These are phyloP conservation scores for Drosophila mettleri DNA, from an alignment of 2,888 invertebrate genomes.

Conservation along the genomic window DNA sequence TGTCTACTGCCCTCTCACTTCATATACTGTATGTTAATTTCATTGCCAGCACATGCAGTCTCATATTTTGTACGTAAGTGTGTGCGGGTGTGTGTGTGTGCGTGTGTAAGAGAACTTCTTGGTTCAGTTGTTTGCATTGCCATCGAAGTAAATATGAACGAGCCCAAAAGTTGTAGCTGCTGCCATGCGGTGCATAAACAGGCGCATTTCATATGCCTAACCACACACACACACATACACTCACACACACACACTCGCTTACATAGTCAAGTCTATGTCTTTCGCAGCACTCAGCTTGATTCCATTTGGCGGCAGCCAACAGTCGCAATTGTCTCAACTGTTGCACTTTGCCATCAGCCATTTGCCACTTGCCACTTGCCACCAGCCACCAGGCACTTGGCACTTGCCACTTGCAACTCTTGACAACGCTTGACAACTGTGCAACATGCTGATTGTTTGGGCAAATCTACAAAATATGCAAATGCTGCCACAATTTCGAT, in stretches of 20 bases:
- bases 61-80: slow-evolving; percentile 22
- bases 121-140: slow-evolving; percentile 14
- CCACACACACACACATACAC: slow-evolving; percentile 1
- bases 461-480: slow-evolving; percentile 47
- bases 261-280: not conserved
- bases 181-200: slow-evolving; percentile 4
- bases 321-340: slow-evolving; percentile 39
- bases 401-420: slow-evolving; percentile 8
- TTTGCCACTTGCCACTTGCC: slow-evolving; percentile 2
- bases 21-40: slow-evolving; percentile 42
- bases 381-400: slow-evolving; percentile 10
- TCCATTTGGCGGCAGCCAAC: slow-evolving; percentile 33
- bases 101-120: slow-evolving; percentile 1
- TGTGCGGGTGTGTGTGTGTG: slow-evolving; percentile 4
- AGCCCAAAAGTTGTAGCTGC: slow-evolving; percentile 25
- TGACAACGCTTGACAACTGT: not conserved
- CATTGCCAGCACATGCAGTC: slow-evolving; percentile 30
- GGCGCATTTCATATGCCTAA: slow-evolving; percentile 1
- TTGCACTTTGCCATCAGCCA: slow-evolving; percentile 33
- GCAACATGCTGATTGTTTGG: slow-evolving; percentile 37
- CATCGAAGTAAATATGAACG: slow-evolving; percentile 40
- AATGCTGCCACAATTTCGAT: slow-evolving; percentile 41
- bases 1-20: not conserved
- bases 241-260: not conserved
- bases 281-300: slow-evolving; percentile 41